A percentile compares a stretch with the other conserved stretches of the same genome.
phyloP scores from a whole-genome alignment of 2,113 vertebrate species.

The Phasianus colchicus region DNA sequence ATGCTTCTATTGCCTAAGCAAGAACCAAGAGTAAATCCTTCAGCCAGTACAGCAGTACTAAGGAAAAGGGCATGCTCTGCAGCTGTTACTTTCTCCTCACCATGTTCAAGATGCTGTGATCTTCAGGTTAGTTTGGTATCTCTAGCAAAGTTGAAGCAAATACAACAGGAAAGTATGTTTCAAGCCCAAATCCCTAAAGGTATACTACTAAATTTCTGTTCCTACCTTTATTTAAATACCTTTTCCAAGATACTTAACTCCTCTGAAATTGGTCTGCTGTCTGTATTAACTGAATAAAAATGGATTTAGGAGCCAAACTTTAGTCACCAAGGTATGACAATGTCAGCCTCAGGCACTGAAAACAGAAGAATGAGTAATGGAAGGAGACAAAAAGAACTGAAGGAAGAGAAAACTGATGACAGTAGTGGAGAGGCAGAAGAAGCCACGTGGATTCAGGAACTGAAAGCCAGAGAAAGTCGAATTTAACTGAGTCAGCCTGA shows the following conservation, averaged over 20 bases:
- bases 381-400: not conserved
- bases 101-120: accelerated
- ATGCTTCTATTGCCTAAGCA: not conserved
- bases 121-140: not conserved
- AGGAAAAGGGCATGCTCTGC: not conserved
- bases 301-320: not conserved
- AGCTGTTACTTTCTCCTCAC: not conserved
- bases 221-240: not conserved
- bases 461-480: not conserved
- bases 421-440: not conserved
- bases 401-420: not conserved
- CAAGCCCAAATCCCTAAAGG: not conserved
- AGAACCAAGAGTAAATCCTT: not conserved
- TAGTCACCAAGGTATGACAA: conserved; percentile 5
- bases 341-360: not conserved
- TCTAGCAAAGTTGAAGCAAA: not conserved
- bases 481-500: not conserved
- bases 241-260: not conserved
- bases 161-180: not conserved
- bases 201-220: not conserved
- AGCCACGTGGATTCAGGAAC: not conserved
- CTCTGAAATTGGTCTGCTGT: not conserved
- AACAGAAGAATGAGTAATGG: conserved; percentile 13
- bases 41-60: accelerated
- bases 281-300: not conserved